Evolutionary conservation across 1,140 invertebrate species (phyloP), one percentile per base, ranked within the genome.

Genomic region (Phocides pigmalion): DNA sequence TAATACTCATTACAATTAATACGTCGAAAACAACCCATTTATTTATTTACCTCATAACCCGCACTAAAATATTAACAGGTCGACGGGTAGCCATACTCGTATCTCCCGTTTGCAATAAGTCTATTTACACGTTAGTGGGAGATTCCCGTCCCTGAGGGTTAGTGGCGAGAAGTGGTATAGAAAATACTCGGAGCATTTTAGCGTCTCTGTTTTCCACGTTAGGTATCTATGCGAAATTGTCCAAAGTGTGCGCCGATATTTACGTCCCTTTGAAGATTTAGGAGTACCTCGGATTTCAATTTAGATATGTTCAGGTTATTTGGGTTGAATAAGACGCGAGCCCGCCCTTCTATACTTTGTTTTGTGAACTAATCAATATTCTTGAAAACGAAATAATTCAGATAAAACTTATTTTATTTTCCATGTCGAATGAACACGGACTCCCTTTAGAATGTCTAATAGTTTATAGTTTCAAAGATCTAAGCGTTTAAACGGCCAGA

Each of bases 181-280:
- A 78, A 78, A 76, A 82, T 78, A 72, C 74, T 68, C 46, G 64
- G 59, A 70, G 75, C 68, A 74, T 84, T 79, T 81, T 77, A 72
- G 64, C 73, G 64, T 68, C 61, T 72, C 67, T 78, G 62, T 80
- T 77, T 68, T 75, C 69, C 54, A 70, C 68, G 64, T 71, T 74
- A 72, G 65, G 70, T 74, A 71, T 74, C 69, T 74, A 53, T 65
- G 61, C 63, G 69, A 68, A 71, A 68, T 65, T 76, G 74, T 72
- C 72, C 69, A 56, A 58, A 58, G 53, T 58, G 39, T 44, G 22
- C 22, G 39, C 39, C 39, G 39, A 58, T 58, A 58, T 58, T 58
- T 58, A 58, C 53, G 53, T 44, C 39, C 39, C 39, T 56, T 56
- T 56, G 39, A 56, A 56, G 53, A 56, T 56, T 56, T 56, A 56